phyloP scores from a whole-genome alignment of 1,140 invertebrate genomes.

The Saccostrea echinata region DNA sequence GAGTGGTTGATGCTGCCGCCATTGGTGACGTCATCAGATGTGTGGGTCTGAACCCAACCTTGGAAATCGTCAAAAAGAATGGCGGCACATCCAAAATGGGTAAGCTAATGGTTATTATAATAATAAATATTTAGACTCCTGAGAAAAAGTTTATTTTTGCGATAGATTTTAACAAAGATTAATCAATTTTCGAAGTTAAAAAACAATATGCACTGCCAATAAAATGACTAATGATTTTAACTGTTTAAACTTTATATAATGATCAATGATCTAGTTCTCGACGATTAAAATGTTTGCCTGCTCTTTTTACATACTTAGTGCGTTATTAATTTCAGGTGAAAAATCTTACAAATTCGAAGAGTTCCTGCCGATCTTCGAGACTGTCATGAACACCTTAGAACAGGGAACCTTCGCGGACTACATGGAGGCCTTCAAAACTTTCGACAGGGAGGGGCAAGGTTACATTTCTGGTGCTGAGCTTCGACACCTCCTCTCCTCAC shows the following conservation, averaged over 20 bases:
- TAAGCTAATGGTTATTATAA: slow-evolving; percentile 75
- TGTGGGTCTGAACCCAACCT: slow-evolving; percentile 95
- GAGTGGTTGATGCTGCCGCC: slow-evolving; percentile 78
- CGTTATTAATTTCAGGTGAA: slow-evolving; percentile 82
- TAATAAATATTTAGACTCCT: too few relatives aligned
- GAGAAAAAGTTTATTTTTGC: too few relatives aligned
- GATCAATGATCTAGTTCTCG: too few relatives aligned
- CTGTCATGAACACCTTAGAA: slow-evolving; percentile 98
- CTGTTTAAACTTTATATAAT: too few relatives aligned
- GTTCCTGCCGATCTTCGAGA: slow-evolving; percentile 98
- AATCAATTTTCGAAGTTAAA: too few relatives aligned
- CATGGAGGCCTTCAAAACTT: slow-evolving; percentile 99
- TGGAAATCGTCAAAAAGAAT: slow-evolving; percentile 93
- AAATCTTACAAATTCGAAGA: slow-evolving; percentile 94
- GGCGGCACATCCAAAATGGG: slow-evolving; percentile 98
- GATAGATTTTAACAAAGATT: too few relatives aligned
- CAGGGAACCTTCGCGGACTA: slow-evolving; percentile 99
- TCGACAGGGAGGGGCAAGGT: slow-evolving; percentile 99
- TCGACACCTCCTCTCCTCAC: slow-evolving; percentile 94
- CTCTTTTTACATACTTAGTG: too few relatives aligned
- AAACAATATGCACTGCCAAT: too few relatives aligned
- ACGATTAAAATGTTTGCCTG: too few relatives aligned
- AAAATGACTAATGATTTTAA: too few relatives aligned
- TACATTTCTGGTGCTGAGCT: slow-evolving; percentile 98
- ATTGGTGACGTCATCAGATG: slow-evolving; percentile 93